These are phyloP conservation scores for Sapayoa aenigma DNA, from an alignment of 2,113 vertebrate species.

Conservation along the genomic window DNA sequence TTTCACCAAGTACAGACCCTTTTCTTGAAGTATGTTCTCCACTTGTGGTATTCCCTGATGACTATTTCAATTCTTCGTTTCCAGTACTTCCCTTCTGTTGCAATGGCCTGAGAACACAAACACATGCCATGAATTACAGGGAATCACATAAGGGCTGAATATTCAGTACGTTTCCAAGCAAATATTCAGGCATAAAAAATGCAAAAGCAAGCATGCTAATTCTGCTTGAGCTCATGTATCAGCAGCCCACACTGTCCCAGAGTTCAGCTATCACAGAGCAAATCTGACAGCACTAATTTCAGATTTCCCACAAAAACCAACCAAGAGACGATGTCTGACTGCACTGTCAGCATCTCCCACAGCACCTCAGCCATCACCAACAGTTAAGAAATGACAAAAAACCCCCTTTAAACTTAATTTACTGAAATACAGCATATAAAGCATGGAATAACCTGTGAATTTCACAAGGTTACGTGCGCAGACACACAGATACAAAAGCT, in stretches of 20 bases:
- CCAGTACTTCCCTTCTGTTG: constrained; percentile 91
- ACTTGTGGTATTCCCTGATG: constrained; percentile 96
- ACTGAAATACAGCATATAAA: not conserved
- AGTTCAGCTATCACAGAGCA: not conserved
- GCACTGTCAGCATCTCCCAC: not conserved
- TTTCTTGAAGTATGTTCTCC: constrained; percentile 99
- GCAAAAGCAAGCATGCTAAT: constrained; percentile 35
- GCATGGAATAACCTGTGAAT: not conserved
- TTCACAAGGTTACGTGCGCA: not conserved
- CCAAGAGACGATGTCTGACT: not conserved
- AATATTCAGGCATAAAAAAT: constrained; percentile 44
- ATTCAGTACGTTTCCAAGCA: constrained; percentile 1
- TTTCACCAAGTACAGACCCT: constrained; percentile 75
- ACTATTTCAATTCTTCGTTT: constrained; percentile 95
- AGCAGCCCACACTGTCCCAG: not conserved
- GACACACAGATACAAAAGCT: not conserved
- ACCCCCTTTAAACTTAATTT: not conserved
- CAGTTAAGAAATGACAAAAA: not conserved
- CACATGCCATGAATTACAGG: not conserved
- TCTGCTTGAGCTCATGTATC: constrained; percentile 9
- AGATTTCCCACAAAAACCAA: constrained; percentile 5
- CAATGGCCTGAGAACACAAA: constrained; percentile 77
- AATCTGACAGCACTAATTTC: constrained; percentile 1
- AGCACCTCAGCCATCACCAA: not conserved
- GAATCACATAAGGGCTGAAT: not conserved